Evolutionary conservation across 2,888 invertebrate species (phyloP).

Genomic region (Ectemnius cavifrons): DNA sequence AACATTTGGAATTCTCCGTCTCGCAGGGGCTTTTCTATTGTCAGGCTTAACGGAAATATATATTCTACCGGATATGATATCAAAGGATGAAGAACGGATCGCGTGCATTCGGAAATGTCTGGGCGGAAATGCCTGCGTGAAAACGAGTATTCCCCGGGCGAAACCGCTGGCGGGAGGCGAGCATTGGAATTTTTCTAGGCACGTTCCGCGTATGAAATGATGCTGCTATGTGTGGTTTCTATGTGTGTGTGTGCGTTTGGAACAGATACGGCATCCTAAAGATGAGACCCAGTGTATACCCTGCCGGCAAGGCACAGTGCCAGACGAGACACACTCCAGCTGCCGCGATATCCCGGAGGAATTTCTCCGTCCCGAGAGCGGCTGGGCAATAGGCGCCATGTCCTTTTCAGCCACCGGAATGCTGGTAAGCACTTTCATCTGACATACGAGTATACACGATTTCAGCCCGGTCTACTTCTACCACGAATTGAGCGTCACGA

Average conservation of each 20-base stretch:
- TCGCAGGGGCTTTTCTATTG: too few species aligned
- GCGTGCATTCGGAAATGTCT: too few species aligned
- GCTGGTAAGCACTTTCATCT: slow-evolving; percentile 80
- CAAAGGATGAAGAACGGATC: too few species aligned
- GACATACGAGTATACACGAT: not conserved
- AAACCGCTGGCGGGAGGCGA: not conserved
- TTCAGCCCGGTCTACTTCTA: not conserved
- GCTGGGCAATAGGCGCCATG: slow-evolving; percentile 97
- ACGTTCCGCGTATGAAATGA: not conserved
- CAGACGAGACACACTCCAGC: slow-evolving; percentile 85
- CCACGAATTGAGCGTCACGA: not conserved
- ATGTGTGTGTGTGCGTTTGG: slow-evolving; percentile 1
- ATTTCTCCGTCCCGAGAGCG: slow-evolving; percentile 89
- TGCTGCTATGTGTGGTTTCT: too few species aligned
- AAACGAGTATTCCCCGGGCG: too few species aligned
- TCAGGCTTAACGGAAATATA: too few species aligned
- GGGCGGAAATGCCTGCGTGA: too few species aligned
- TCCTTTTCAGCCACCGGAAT: slow-evolving; percentile 92
- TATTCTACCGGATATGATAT: too few species aligned
- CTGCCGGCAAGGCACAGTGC: slow-evolving; percentile 91
- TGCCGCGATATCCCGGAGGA: slow-evolving; percentile 90
- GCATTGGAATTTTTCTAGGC: not conserved
- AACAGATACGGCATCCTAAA: slow-evolving; percentile 87
- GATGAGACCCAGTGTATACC: slow-evolving; percentile 91
- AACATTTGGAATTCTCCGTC: too few species aligned